Evolutionary conservation across 92 coral and sea anemone species (phyloP), one percentile per base, ranked within the genome.

Genomic region (Parazoanthus swiftii): DNA sequence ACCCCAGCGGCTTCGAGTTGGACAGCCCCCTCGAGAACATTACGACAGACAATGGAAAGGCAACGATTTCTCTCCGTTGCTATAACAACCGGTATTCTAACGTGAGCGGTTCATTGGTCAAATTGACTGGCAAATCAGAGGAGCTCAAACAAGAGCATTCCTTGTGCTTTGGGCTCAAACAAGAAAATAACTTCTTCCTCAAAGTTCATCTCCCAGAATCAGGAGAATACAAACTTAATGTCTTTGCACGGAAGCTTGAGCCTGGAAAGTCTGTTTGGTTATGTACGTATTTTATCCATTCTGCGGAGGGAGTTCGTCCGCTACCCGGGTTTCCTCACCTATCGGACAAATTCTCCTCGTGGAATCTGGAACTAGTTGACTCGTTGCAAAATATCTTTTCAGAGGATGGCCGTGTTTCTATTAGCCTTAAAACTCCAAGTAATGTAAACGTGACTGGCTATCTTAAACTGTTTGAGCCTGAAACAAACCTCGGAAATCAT

Each of bases 171-270:
- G 89, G 88, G 18, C 92, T 93, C 23, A 90, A 92, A 88, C 82
- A 77, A 79, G 92, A 88, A 0, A 79, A 77, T 38, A 86, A 85
- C 10, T 95, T 91, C 70, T 88, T 77, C 23, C 89, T 95, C 58
- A 93, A 90, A 74, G 92, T 82, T 29, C 95, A 94, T 86, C 88
- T 93, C 51, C 98, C 98, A 23, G 85, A 88, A 70, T 86, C 89
- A 78, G 98, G 98, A 3, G 93, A 91, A 76, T 93, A 93, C 76
- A 93, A 90, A 59, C 90, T 95, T 18, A 88, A 88, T 79, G 25
- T 95, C 77, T 93, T 89, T 56, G 94, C 93, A 70, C 92, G 89
- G 70, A 88, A 74, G 66, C 43, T 72, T 38, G 92, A 88, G 21
- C 39, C 88, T 16, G 89, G 39, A 68, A 83, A 82, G 2, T 81